Base-by-base conservation (phyloP, 2,888 invertebrate species). In the Nemurella pictetii region DNA sequence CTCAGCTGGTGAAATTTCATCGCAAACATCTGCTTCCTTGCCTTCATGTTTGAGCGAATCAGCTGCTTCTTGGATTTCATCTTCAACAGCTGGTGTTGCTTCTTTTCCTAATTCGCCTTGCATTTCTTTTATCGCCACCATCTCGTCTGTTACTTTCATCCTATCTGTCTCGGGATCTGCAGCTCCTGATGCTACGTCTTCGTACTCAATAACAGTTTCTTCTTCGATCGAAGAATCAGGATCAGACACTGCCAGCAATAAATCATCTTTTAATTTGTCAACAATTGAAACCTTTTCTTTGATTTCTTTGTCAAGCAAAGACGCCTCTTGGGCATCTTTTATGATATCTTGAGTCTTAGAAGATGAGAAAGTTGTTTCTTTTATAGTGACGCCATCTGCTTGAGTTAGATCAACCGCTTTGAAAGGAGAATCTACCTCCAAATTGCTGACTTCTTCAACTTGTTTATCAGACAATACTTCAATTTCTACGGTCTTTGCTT, bases 1-100 rank as follows among this genome's bases (percentile, higher is more conserved):
- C 0, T 0, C 12, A 0, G 20, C 81, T 0, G 81, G 12, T 28
- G 30, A 12, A 15, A 15, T 32, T n/a, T 30, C 29, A 25, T 0
- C 81, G 9, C 20, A 72, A 26, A 26, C 85, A 83, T 83, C 28
- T 72, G 55, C 36, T 78, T 85, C 84, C 73, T 86, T 85, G 75
- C 84, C 86, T 83, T 36, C 86, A 30, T 7, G 5, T 74, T 74
- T 20, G 7, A 80, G 28, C 28, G 27, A 26, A 26, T n/a, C n/a
- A n/a, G n/a, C n/a, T n/a, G n/a, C n/a, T n/a, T n/a, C n/a, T n/a
- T n/a, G n/a, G 27, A 75, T 26, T 12, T 80, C 25, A 2, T 25
- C 80, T 26, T 32, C 9, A n/a, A 36, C 7, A 1, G n/a, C 80
- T 0, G 26, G 2, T 80, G 80, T 35, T 25, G 35, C 32, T 80